These are phyloP conservation scores for Amazona guildingii DNA, from an alignment of 2,113 vertebrate genomes.

Conservation along the genomic window DNA sequence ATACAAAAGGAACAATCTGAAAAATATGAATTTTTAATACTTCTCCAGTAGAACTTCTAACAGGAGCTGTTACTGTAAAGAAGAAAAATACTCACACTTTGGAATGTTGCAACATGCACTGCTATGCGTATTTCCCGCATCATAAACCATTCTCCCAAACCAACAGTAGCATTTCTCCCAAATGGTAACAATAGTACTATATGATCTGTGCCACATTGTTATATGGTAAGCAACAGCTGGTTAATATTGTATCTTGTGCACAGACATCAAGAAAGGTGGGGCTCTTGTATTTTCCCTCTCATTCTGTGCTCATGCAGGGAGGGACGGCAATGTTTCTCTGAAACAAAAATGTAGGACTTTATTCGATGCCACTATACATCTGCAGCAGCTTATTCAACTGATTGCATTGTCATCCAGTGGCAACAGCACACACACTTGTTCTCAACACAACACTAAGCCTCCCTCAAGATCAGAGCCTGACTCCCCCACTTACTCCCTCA, in stretches of 20 bases:
- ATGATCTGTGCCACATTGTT: neutral
- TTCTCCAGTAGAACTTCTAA: neutral
- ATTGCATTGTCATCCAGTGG: neutral
- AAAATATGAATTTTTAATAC: neutral
- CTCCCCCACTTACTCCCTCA: neutral
- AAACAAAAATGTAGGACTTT: neutral
- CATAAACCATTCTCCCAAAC: neutral
- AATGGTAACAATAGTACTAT: rapidly evolving
- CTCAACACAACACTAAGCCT: neutral
- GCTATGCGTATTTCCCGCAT: neutral
- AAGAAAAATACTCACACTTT: neutral
- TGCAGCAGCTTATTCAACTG: neutral
- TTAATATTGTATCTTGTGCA: neutral
- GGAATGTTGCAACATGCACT: neutral
- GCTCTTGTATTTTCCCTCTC: neutral
- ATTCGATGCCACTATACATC: neutral
- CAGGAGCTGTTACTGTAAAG: neutral
- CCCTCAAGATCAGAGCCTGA: neutral
- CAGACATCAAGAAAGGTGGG: neutral
- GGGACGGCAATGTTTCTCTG: neutral
- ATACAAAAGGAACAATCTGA: neutral
- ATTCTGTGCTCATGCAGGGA: neutral
- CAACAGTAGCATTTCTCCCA: neutral
- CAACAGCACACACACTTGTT: neutral
- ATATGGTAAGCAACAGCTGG: neutral